Evolutionary conservation across 2,113 vertebrate species (phyloP), one percentile per base, ranked within the genome.

Genomic region (Ceuthmochares aereus): DNA sequence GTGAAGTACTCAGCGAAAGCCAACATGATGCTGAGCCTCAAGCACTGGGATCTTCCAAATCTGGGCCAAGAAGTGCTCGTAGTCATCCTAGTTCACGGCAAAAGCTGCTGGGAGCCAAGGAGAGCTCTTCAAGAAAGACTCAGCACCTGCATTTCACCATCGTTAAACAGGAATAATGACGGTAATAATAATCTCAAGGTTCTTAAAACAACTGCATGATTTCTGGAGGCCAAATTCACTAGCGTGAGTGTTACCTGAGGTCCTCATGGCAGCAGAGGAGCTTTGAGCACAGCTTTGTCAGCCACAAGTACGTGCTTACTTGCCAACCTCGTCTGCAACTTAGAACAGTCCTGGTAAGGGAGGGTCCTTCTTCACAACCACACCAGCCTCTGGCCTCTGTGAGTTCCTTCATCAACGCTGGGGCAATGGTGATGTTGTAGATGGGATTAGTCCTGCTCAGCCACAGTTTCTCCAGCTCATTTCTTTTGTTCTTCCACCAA

Each of bases 11-110:
- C 14, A 19, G 60, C 1, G 3, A 12, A 30, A 14, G 86, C 19
- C 59, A 80, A 0, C 3, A 0, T 20, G 2, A 4, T 3, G 2
- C 42, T 4, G 5, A 82, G 60, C 62, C 70, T 9, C 1, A 0
- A 37, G 40, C 34, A 13, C 42, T 4, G 8, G 10, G 36, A 47
- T 4, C 68, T 43, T 16, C 29, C 23, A 4, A 2, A 12, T 3
- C 29, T 32, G 34, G 63, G 27, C 32, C 1, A 0, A 60, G 66
- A 54, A 84, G 29, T 2, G 25, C 25, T 13, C 12, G 1, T 0
- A 2, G 55, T 18, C 10, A 23, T 34, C 2, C 26, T 3, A 0
- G 62, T 17, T 86, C 22, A 0, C 0, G 5, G 52, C 3, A 3
- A 67, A 75, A 75, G 74, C 47, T 59, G 54, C 69, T 58, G 67